Conservation (phyloP, 2,888 invertebrate species). For the Mesochorus sp. region DNA sequence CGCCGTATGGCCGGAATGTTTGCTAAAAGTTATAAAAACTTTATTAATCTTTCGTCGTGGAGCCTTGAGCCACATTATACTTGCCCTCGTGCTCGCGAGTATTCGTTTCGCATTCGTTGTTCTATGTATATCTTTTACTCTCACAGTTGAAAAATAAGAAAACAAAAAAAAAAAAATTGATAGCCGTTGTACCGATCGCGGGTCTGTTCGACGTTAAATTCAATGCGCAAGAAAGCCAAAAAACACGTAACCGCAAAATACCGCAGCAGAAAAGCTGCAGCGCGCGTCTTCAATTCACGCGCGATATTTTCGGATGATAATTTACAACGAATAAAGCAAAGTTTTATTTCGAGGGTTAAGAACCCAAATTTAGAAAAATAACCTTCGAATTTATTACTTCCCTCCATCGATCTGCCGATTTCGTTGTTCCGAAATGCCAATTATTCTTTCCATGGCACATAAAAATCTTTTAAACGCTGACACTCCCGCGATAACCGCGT, state of each 20-base stretch:
- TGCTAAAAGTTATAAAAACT: constrained; percentile 33
- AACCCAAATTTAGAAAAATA: too few relatives aligned
- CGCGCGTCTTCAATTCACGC: not conserved
- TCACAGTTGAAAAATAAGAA: too few relatives aligned
- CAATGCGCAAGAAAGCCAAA: not conserved
- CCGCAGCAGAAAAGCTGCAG: not conserved
- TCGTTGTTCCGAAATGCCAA: too few relatives aligned
- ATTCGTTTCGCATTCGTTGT: constrained; percentile 45
- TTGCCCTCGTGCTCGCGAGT: constrained; percentile 45
- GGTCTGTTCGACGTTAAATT: not conserved
- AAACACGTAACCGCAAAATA: not conserved
- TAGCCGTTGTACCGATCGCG: not conserved
- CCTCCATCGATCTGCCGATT: too few relatives aligned
- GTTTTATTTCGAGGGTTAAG: too few relatives aligned
- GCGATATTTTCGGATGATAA: not conserved
- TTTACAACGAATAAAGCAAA: too few relatives aligned
- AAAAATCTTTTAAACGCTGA: too few relatives aligned
- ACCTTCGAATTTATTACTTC: too few relatives aligned
- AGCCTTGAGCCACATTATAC: constrained; percentile 57
- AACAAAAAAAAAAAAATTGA: not conserved
- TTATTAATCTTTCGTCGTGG: constrained; percentile 52
- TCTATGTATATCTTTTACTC: constrained; percentile 13
- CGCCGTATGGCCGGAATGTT: constrained; percentile 27
- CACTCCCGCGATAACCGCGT: too few relatives aligned
- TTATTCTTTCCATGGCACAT: too few relatives aligned